phyloP scores from a whole-genome alignment of 2,113 vertebrate genomes.

The Phrynosoma blainvillii region DNA sequence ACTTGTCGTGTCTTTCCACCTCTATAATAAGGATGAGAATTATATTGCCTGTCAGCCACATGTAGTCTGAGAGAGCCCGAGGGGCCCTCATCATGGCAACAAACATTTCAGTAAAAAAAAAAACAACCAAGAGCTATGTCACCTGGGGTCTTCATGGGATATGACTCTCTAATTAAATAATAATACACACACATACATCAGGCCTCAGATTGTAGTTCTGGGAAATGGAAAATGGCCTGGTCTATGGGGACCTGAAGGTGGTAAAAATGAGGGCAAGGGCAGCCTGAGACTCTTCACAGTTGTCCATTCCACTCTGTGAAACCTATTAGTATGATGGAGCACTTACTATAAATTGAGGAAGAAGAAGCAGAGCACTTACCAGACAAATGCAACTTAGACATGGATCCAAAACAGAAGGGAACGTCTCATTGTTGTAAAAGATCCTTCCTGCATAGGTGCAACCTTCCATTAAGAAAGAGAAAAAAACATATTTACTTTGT shows the following conservation, averaged over 20 bases:
- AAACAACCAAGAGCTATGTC: too few species aligned
- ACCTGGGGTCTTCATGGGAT: too few species aligned
- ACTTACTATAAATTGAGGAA: not conserved
- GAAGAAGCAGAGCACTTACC: slow-evolving; percentile 63
- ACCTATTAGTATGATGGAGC: not conserved
- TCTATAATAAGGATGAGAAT: not conserved
- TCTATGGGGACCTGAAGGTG: too few species aligned
- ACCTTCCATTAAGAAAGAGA: slow-evolving; percentile 60
- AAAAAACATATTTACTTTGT: not conserved
- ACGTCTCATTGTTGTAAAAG: slow-evolving; percentile 82
- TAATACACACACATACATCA: not conserved
- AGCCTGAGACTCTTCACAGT: not conserved
- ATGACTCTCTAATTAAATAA: too few species aligned
- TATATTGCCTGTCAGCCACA: not conserved
- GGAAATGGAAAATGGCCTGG: too few species aligned
- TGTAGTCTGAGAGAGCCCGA: not conserved
- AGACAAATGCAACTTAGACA: slow-evolving; percentile 85
- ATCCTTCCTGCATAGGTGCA: slow-evolving; percentile 80
- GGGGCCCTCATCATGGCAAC: too few species aligned
- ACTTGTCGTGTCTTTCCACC: not conserved
- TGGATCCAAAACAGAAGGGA: slow-evolving; percentile 77
- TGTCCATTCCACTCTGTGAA: not conserved
- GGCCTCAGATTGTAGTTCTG: too few species aligned
- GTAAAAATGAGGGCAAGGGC: too few species aligned
- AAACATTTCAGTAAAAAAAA: too few species aligned